Conservation (phyloP, 92 coral and sea anemone species). For the Actinostola sp. region DNA sequence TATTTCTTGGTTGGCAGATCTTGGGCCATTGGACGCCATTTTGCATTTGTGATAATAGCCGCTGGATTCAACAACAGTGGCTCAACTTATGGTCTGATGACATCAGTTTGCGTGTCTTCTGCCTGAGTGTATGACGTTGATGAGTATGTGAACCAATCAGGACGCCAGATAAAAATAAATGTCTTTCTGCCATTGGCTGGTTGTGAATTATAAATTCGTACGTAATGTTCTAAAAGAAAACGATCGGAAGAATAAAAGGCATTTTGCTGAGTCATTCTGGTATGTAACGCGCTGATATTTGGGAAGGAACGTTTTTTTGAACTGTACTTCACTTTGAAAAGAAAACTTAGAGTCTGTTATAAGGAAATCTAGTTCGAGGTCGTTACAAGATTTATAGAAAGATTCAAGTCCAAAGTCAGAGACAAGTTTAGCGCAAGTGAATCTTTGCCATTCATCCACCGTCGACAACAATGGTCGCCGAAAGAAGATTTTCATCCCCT, state of each 20-base stretch:
- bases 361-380: no score
- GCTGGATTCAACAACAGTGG: constrained; percentile 52
- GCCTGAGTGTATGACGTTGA: constrained; percentile 47
- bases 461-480: constrained; percentile 59
- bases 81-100: constrained; percentile 19
- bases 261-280: constrained; percentile 78
- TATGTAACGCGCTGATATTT: no score
- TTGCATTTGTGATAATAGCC: constrained; percentile 38
- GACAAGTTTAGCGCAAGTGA: background rate
- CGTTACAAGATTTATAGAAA: no score
- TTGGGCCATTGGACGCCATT: constrained; percentile 66
- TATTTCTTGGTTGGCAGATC: constrained; percentile 52
- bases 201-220: constrained; percentile 2
- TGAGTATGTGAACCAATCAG: constrained; percentile 40
- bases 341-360: no score
- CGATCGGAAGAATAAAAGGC: constrained; percentile 15
- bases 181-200: background rate
- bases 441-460: background rate
- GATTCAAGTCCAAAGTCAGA: no score
- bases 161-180: background rate
- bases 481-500: constrained; percentile 50
- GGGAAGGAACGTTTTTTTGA: no score
- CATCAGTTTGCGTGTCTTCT: constrained; percentile 20
- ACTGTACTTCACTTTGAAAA: no score
- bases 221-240: constrained; percentile 36